Conservation (phyloP, 2,797 vertebrate species). For the Apogon talboti region DNA sequence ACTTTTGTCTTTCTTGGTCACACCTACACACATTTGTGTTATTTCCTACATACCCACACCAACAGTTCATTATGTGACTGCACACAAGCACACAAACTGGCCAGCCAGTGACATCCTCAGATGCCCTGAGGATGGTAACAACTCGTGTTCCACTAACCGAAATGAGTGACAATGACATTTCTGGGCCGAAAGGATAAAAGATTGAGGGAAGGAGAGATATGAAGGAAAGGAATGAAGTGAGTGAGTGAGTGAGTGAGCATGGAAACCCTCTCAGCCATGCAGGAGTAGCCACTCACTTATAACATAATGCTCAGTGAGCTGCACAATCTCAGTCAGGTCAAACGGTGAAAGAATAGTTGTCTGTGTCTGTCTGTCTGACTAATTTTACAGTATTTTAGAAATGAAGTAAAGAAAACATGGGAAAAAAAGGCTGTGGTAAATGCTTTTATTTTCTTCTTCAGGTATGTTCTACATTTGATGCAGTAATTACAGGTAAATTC, state of each 20-base stretch:
- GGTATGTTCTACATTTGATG: neutral
- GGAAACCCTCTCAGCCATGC: conserved; percentile 66
- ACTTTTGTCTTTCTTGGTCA: conserved; percentile 3
- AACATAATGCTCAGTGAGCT: conserved; percentile 59
- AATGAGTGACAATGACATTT: conserved; percentile 66
- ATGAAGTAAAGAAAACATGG: no score
- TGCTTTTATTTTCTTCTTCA: conserved; percentile 7
- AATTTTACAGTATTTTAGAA: no score
- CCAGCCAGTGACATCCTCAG: conserved; percentile 18
- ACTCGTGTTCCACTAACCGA: conserved; percentile 27
- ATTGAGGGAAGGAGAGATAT: conserved; percentile 18
- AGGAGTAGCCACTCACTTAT: conserved; percentile 56
- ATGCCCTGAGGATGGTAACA: conserved; percentile 31
- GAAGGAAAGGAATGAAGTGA: conserved; percentile 9
- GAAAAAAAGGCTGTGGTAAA: neutral
- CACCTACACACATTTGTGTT: neutral
- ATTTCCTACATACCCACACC: conserved; percentile 3
- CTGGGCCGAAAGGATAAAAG: conserved; percentile 60
- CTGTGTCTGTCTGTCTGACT: conserved; percentile 4
- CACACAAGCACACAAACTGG: conserved; percentile 12
- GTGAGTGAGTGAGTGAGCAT: conserved; percentile 43
- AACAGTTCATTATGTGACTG: conserved; percentile 19
- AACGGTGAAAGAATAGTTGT: conserved; percentile 38
- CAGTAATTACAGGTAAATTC: conserved; percentile 3
- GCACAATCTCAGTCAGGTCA: conserved; percentile 52